A percentile compares a stretch with the other conserved stretches of the same genome.
phyloP scores from a whole-genome alignment of 1,140 invertebrate species.

The Drosophila aff. region DNA sequence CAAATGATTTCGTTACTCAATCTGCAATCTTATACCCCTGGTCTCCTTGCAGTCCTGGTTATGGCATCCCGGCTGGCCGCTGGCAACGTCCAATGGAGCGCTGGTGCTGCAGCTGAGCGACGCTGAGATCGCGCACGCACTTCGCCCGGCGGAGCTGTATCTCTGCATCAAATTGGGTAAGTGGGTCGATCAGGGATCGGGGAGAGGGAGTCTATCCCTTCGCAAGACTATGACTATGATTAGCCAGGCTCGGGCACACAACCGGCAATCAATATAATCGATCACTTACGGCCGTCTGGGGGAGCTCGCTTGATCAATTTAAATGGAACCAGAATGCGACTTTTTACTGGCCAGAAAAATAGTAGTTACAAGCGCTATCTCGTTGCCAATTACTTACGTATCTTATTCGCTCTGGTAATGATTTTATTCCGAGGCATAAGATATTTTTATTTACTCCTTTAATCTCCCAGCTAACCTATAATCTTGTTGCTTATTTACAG shows the following conservation, averaged over 20 bases:
- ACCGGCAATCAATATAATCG: constrained; percentile 41
- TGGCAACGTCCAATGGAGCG: constrained; percentile 79
- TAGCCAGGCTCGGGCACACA: neutral
- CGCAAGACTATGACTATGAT: constrained; percentile 15
- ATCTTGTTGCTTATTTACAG: constrained; percentile 1
- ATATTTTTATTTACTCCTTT: neutral
- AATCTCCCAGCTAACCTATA: neutral
- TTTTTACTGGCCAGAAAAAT: neutral
- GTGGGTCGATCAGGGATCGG: constrained; percentile 49
- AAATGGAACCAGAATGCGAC: constrained; percentile 28
- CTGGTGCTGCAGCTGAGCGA: constrained; percentile 82
- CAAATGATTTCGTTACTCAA: constrained; percentile 82
- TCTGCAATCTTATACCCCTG: constrained; percentile 59
- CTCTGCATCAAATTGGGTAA: constrained; percentile 84
- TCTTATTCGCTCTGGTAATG: neutral
- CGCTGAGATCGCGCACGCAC: constrained; percentile 74
- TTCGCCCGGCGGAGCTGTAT: constrained; percentile 77
- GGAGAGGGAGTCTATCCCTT: constrained; percentile 14
- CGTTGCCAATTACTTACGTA: neutral
- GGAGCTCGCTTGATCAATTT: constrained; percentile 21
- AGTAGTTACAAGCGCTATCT: neutral
- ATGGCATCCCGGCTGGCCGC: constrained; percentile 84
- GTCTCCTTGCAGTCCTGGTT: constrained; percentile 72
- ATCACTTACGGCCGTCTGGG: constrained; percentile 34
- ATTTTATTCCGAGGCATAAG: neutral